Conservation (phyloP, 2,888 invertebrate genomes). For the Apantesis nais region DNA sequence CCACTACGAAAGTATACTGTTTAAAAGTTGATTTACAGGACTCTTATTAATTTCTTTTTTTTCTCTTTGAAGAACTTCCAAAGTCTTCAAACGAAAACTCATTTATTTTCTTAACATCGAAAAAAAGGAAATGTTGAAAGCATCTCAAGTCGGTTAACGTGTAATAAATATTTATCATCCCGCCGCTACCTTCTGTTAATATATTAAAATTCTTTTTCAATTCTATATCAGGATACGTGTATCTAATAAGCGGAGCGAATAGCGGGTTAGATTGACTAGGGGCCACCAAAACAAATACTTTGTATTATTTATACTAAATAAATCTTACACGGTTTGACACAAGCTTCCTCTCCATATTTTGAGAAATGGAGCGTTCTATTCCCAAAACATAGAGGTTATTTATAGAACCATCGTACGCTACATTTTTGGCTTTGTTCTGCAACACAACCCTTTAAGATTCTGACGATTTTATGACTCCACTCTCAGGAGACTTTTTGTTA, state of each 20-base stretch:
- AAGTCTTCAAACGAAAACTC: neutral
- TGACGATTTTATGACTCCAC: neutral
- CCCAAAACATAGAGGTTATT: too few species aligned
- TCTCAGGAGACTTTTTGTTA: neutral
- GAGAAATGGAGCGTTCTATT: too few species aligned
- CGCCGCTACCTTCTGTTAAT: constrained; percentile 32
- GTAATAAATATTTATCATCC: constrained; percentile 47
- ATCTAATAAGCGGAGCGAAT: neutral
- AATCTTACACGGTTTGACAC: too few species aligned
- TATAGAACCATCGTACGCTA: too few species aligned
- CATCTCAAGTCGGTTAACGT: constrained; percentile 30
- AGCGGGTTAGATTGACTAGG: neutral
- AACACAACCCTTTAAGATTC: too few species aligned
- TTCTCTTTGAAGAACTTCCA: neutral
- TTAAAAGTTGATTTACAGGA: neutral
- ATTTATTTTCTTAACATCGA: neutral
- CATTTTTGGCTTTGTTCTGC: too few species aligned
- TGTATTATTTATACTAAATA: neutral
- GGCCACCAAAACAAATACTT: neutral
- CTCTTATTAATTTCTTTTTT: neutral
- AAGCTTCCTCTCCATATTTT: too few species aligned
- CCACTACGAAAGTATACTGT: too few species aligned
- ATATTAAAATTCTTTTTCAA: constrained; percentile 45
- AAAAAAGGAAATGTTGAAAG: constrained; percentile 31
- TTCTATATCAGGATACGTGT: constrained; percentile 17